phyloP scores from a whole-genome alignment of 2,113 vertebrate genomes.

The Nanorana parkeri region DNA sequence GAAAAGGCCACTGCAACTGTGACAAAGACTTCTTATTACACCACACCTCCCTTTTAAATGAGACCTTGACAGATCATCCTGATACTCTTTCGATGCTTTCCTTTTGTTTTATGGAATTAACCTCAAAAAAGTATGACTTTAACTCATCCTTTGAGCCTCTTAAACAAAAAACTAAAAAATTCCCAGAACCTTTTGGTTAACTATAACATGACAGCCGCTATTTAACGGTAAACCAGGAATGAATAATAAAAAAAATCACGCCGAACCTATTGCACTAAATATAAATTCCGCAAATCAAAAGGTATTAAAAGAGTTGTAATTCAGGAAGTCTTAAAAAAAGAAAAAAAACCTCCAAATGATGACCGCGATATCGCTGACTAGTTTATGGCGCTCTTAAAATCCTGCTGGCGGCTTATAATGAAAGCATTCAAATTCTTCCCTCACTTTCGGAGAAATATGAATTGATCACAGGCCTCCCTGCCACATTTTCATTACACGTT shows the following conservation, averaged over 20 bases:
- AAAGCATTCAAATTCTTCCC: conserved; percentile 67
- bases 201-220: not conserved
- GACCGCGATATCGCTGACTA: conserved; percentile 52
- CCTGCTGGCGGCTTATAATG: conserved; percentile 62
- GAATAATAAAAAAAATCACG: conserved; percentile 47
- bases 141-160: too few species aligned
- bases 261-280: conserved; percentile 35
- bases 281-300: conserved; percentile 47
- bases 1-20: too few species aligned
- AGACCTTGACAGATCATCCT: too few species aligned
- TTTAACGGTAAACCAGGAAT: conserved; percentile 5
- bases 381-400: conserved; percentile 62
- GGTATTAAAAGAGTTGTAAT: conserved; percentile 61
- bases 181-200: conserved; percentile 59
- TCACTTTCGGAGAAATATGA: conserved; percentile 69
- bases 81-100: too few species aligned
- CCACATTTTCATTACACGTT: conserved; percentile 73
- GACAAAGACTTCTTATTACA: too few species aligned
- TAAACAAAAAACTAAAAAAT: conserved; percentile 24
- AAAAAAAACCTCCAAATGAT: conserved; percentile 57
- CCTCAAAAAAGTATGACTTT: too few species aligned
- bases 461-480: conserved; percentile 67
- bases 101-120: too few species aligned
- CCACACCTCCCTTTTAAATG: too few species aligned
- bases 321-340: conserved; percentile 64